phyloP scores from a whole-genome alignment of 2,797 vertebrate species.

The Darevskia nairensis region DNA sequence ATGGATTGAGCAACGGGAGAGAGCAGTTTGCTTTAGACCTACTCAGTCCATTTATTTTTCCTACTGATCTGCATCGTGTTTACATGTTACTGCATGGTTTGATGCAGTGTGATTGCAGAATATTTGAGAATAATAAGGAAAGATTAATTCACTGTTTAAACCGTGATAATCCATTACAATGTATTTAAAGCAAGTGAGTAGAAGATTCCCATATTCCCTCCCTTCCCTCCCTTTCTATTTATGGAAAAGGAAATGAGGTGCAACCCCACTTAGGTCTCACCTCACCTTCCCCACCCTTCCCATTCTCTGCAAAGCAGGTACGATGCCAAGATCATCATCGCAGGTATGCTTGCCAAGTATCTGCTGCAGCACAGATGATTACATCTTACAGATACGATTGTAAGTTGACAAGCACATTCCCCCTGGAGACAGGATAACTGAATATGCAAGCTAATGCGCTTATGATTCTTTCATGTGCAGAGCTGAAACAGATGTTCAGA shows the following conservation, averaged over 20 bases:
- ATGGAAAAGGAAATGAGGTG: neutral
- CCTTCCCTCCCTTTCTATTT: neutral
- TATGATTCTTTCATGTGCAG: conserved; percentile 68
- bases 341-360: conserved; percentile 47
- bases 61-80: neutral
- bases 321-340: conserved; percentile 67
- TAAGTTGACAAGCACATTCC: conserved; percentile 58
- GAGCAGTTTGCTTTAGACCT: no score
- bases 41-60: neutral
- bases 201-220: neutral
- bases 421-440: conserved; percentile 59
- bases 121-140: neutral
- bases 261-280: neutral
- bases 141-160: neutral
- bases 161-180: neutral
- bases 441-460: conserved; percentile 58
- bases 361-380: conserved; percentile 53
- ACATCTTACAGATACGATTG: conserved; percentile 57
- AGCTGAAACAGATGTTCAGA: conserved; percentile 75
- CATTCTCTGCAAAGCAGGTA: conserved; percentile 47
- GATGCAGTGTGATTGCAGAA: neutral
- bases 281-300: neutral
- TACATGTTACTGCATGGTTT: neutral
- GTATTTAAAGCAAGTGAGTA: neutral
- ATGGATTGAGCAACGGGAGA: no score